These are phyloP conservation scores for Tiliqua scincoides DNA, from an alignment of 2,113 vertebrate genomes.

Conservation along the genomic window DNA sequence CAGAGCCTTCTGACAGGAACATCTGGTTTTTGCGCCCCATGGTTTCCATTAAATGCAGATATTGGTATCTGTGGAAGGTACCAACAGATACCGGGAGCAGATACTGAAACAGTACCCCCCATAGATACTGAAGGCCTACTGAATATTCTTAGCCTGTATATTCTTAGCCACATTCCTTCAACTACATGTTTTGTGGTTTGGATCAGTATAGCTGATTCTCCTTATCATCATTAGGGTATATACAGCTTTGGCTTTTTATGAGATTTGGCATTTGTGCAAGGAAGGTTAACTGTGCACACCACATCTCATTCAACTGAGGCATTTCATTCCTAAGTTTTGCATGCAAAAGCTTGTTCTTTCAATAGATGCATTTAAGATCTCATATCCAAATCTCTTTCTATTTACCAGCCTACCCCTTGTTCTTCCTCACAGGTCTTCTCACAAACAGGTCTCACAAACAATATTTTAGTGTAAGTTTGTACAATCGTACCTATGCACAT, in stretches of 20 bases:
- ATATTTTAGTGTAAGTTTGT: background rate
- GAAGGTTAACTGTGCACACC: background rate
- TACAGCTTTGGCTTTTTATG: background rate
- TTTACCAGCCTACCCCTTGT: background rate
- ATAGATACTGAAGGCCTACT: no score
- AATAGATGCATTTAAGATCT: background rate
- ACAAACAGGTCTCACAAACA: background rate
- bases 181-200: background rate
- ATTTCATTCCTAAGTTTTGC: background rate
- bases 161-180: background rate
- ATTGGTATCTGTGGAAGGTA: no score
- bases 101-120: no score
- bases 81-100: no score
- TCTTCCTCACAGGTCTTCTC: background rate
- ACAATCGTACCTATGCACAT: background rate
- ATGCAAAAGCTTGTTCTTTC: background rate
- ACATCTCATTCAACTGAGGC: background rate
- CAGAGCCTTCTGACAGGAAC: no score
- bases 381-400: background rate
- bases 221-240: background rate
- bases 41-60: no score
- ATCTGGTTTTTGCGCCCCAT: no score
- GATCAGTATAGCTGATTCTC: background rate
- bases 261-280: background rate
- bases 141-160: background rate